Evolutionary conservation across 2,797 vertebrate species (phyloP), one percentile per base, ranked within the genome.

Genomic region (Pangasius sanitwongsei): DNA sequence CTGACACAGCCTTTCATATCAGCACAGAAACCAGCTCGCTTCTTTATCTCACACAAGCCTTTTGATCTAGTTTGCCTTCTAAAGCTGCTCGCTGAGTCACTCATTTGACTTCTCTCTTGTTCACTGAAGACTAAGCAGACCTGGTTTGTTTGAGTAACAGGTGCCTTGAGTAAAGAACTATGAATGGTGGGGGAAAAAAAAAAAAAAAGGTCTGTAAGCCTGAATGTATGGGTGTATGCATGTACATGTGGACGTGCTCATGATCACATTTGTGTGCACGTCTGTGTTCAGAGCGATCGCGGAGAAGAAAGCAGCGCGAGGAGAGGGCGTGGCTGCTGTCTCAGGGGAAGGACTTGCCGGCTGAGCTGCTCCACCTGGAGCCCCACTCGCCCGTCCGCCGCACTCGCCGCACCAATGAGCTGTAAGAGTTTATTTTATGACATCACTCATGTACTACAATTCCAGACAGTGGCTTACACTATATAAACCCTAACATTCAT

Each of bases 321-420:
- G 98, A 99, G 88, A 95, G 96, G 75, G 97, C 98, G 34, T 98
- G 98, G 97, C 92, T 99, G 87, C 94, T 99, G 87, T 98, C 99
- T 0, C 97, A 99, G 92, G 99, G 99, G 37, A 98, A 99, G 92
- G 97, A 97, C 25, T 96, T 99, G 0, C 98, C 98, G 0, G 96
- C 97, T 16, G 98, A 99, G 86, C 97, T 99, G 77, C 93, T 97
- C 83, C 97, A 98, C 87, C 92, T 99, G 91, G 99, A 99, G 91
- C 96, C 97, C 0, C 95, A 94, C 37, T 99, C 98, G 23, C 99
- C 99, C 4, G 89, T 96, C 55, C 95, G 94, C 81, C 96, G 96
- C 83, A 96, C 96, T 48, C 96, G 96, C 90, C 97, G 91, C 92
- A 95, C 96, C 85, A 98, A 98, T 92, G 97, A 98, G 90, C 96